phyloP scores from a whole-genome alignment of 2,113 vertebrate genomes.

The Rhinichthys klamathensis region DNA sequence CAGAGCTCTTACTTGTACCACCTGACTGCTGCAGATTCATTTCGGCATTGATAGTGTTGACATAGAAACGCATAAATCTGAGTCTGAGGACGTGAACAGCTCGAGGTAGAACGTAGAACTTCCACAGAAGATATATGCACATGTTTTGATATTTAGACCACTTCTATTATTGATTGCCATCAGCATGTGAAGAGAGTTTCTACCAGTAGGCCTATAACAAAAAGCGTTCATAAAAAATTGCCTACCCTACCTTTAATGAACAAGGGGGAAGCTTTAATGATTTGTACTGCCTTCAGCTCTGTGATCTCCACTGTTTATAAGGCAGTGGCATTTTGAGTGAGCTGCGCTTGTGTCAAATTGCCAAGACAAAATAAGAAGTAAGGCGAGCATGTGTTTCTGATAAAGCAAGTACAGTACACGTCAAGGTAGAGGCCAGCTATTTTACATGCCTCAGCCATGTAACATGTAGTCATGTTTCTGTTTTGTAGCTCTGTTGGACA shows the following conservation, averaged over 20 bases:
- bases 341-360: conserved; percentile 32
- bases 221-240: no score
- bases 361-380: conserved; percentile 25
- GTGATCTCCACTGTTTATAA: conserved; percentile 44
- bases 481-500: conserved; percentile 35
- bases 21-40: no score
- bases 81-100: no score
- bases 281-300: conserved; percentile 23
- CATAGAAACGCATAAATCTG: no score
- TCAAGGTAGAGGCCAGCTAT: conserved; percentile 42
- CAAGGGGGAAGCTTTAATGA: conserved; percentile 14
- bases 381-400: conserved; percentile 51
- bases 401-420: conserved; percentile 49
- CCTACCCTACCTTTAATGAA: neutral
- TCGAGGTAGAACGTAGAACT: no score
- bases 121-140: no score
- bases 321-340: conserved; percentile 50
- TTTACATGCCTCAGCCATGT: conserved; percentile 47
- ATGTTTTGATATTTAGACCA: no score
- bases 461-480: conserved; percentile 51
- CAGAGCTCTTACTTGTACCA: no score
- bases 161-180: no score
- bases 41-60: no score
- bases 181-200: no score
- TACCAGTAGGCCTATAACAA: no score